A percentile compares a stretch with the other conserved stretches of the same genome.
phyloP scores from a whole-genome alignment of 2,888 invertebrate species.

The Amphipyra tragopoginis region DNA sequence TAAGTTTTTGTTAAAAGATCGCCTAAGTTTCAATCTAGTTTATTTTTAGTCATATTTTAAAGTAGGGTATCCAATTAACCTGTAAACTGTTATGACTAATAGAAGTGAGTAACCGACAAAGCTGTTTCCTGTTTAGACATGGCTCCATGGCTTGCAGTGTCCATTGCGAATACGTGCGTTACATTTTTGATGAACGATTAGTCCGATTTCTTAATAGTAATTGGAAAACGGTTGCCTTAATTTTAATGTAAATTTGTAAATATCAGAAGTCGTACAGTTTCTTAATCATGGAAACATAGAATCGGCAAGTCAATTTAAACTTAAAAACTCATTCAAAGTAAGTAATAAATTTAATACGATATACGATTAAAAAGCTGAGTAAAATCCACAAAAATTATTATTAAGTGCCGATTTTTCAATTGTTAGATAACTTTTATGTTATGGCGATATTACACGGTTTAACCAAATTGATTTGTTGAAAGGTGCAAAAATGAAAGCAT shows the following conservation, averaged over 20 bases:
- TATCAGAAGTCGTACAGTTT: neutral
- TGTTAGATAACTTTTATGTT: no score
- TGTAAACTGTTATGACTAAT: constrained; percentile 68
- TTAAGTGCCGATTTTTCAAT: no score
- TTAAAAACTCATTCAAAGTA: neutral
- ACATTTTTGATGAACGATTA: constrained; percentile 20
- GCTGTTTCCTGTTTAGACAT: constrained; percentile 68
- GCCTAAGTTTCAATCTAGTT: neutral
- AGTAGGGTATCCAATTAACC: constrained; percentile 71
- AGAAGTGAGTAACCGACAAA: constrained; percentile 65
- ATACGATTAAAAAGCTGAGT: no score
- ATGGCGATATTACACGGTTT: no score
- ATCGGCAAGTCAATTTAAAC: neutral
- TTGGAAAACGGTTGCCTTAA: neutral
- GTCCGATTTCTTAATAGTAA: neutral
- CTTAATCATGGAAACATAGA: neutral
- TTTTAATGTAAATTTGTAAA: constrained; percentile 16
- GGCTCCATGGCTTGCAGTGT: constrained; percentile 7
- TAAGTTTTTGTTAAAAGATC: neutral
- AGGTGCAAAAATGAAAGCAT: no score
- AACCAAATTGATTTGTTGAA: no score
- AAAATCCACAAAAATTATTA: no score
- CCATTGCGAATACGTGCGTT: constrained; percentile 32
- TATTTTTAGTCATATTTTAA: constrained; percentile 37
- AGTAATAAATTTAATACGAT: no score